These are phyloP conservation scores for Oostethus manadensis DNA, from an alignment of 2,113 vertebrate genomes.

Conservation along the genomic window DNA sequence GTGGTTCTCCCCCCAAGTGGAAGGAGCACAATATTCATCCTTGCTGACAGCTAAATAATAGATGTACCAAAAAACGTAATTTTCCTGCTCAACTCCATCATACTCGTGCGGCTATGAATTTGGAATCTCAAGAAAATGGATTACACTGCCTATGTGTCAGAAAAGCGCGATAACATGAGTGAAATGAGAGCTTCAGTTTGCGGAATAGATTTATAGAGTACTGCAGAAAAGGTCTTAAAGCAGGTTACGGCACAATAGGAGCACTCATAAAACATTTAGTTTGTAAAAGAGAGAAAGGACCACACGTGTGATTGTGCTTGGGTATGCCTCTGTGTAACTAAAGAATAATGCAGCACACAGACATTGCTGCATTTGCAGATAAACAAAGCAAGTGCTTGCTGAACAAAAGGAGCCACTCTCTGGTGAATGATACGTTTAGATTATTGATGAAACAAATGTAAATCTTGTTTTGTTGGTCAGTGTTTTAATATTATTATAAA, in stretches of 20 bases:
- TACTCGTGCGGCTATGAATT: slow-evolving; percentile 52
- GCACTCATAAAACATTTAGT: slow-evolving; percentile 45
- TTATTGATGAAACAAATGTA: slow-evolving; percentile 36
- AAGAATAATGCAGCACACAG: slow-evolving; percentile 21
- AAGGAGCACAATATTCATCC: slow-evolving; percentile 58
- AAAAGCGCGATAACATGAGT: slow-evolving; percentile 40
- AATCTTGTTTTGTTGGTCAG: slow-evolving; percentile 25
- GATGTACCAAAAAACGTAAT: slow-evolving; percentile 59
- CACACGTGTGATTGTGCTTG: slow-evolving; percentile 7
- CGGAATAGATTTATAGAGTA: slow-evolving; percentile 42
- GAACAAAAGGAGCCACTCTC: slow-evolving; percentile 16
- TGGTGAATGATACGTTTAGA: slow-evolving; percentile 8
- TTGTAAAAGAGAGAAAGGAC: slow-evolving; percentile 29
- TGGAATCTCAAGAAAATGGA: slow-evolving; percentile 53
- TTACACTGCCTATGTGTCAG: slow-evolving; percentile 36
- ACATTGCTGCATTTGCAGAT: slow-evolving; percentile 20
- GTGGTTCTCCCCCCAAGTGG: slow-evolving; percentile 43
- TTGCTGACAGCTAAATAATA: slow-evolving; percentile 70
- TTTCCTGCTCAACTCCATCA: slow-evolving; percentile 58
- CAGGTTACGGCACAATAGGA: slow-evolving; percentile 45
- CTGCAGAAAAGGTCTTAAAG: slow-evolving; percentile 39
- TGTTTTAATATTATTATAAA: slow-evolving; percentile 36
- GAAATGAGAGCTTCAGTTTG: slow-evolving; percentile 50
- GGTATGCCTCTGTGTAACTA: slow-evolving; percentile 7
- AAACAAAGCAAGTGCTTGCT: slow-evolving; percentile 8